These are phyloP conservation scores for Planococcus citri DNA, from an alignment of 1,140 invertebrate species.

Conservation along the genomic window DNA sequence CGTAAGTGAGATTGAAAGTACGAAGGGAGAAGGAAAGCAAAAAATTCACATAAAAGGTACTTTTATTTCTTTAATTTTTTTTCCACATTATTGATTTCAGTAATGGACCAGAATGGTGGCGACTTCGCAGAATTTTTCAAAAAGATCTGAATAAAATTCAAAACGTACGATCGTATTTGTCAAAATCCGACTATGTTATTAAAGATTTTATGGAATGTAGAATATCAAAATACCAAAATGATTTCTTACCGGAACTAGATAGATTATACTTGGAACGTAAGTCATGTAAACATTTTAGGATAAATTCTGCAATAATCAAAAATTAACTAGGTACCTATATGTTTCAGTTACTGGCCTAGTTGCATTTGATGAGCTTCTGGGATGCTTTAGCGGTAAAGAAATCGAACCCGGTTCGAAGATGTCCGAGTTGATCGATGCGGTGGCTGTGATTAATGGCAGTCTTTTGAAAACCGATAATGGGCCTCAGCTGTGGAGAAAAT, in stretches of 20 bases:
- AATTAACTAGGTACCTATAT: slow-evolving; percentile 25
- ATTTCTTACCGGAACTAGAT: slow-evolving; percentile 57
- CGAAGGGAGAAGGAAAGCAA: too few relatives aligned
- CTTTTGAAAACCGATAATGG: slow-evolving; percentile 66
- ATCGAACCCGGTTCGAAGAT: slow-evolving; percentile 44
- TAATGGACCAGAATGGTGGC: slow-evolving; percentile 73
- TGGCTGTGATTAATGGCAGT: slow-evolving; percentile 53
- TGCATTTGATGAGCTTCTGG: slow-evolving; percentile 49
- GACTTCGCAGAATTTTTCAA: slow-evolving; percentile 62
- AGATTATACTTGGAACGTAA: slow-evolving; percentile 67
- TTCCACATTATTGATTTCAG: slow-evolving; percentile 43
- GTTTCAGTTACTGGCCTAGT: slow-evolving; percentile 54
- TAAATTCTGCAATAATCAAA: neutral
- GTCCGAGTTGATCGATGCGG: slow-evolving; percentile 54
- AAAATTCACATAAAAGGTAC: neutral
- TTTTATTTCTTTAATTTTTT: neutral
- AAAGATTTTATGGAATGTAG: slow-evolving; percentile 45
- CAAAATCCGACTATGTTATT: slow-evolving; percentile 46
- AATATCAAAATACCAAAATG: slow-evolving; percentile 30
- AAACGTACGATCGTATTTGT: slow-evolving; percentile 51
- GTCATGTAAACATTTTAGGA: slow-evolving; percentile 27
- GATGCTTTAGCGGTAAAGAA: slow-evolving; percentile 48
- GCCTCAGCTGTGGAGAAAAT: slow-evolving; percentile 51
- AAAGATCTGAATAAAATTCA: slow-evolving; percentile 58
- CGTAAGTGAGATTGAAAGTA: slow-evolving; percentile 49